Evolutionary conservation across 2,888 invertebrate species (phyloP).

Genomic region (Drosophila subquinaria): DNA sequence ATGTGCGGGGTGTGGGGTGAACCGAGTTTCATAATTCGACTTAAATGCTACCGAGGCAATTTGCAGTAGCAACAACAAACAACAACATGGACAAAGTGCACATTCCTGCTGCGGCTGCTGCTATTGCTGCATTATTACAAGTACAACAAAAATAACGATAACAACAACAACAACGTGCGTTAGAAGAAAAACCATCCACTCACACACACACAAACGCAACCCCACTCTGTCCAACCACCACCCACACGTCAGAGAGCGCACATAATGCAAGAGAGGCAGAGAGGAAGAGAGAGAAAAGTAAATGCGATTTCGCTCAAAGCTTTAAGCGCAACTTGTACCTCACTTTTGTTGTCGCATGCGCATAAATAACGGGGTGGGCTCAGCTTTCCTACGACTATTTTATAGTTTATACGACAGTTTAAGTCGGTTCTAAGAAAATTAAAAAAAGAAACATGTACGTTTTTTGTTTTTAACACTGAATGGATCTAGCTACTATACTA

Average conservation of each 20-base stretch:
- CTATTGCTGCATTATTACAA: slow-evolving; percentile 63
- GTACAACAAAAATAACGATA: slow-evolving; percentile 44
- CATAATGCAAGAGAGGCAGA: slow-evolving; percentile 2
- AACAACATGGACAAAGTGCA: slow-evolving; percentile 73
- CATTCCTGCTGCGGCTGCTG: slow-evolving; percentile 55
- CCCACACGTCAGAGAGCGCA: slow-evolving; percentile 28
- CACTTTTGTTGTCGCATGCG: slow-evolving; percentile 57
- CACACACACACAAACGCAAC: slow-evolving; percentile 23
- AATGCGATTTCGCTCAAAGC: slow-evolving; percentile 24
- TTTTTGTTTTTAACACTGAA: no score
- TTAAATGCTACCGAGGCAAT: slow-evolving; percentile 80
- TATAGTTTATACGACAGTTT: neutral
- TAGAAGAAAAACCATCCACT: slow-evolving; percentile 44
- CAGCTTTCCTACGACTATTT: slow-evolving; percentile 36
- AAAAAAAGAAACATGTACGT: no score
- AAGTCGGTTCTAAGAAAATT: neutral
- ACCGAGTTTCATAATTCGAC: slow-evolving; percentile 76
- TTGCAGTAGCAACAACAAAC: slow-evolving; percentile 67
- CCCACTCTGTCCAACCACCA: slow-evolving; percentile 46
- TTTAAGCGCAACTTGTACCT: slow-evolving; percentile 40
- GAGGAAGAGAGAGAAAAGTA: slow-evolving; percentile 11
- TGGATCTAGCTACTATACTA: no score
- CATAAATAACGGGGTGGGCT: slow-evolving; percentile 43
- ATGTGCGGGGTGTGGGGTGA: slow-evolving; percentile 10
- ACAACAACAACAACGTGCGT: slow-evolving; percentile 30